Base-by-base conservation (phyloP, 2,113 vertebrate genomes). In the Vanacampus margaritifer region DNA sequence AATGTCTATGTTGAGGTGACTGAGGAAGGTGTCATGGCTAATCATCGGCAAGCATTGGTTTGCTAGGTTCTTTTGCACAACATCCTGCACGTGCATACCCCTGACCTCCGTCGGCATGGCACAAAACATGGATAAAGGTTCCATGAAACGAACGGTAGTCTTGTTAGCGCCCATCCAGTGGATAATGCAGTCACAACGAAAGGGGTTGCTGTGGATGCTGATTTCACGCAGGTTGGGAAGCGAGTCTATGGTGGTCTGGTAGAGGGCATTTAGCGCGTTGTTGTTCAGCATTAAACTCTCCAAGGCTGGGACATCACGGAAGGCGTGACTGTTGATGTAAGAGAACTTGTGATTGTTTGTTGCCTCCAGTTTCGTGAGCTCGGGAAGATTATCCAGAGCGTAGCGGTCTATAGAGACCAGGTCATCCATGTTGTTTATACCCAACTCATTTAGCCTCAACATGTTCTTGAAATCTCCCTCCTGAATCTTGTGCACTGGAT, bases 271-370 rank as follows among this genome's bases (percentile, higher is more conserved):
- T 70, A 99, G 79, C 57, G 96, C 95, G 0, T 98, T 98, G 86
- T 96, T 98, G 88, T 98, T 98, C 8, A 99, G 85, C 97, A 99
- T 98, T 64, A 99, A 71, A 89, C 96, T 99, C 84, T 99, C 97
- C 74, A 99, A 90, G 51, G 96, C 95, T 0, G 97, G 95, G 2
- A 98, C 94, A 5, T 97, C 93, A 17, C 92, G 95, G 84, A 99
- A 99, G 0, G 97, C 95, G 78, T 89, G 87, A 3, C 94, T 93
- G 54, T 95, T 94, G 60, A 99, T 94, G 26, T 92, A 98, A 0
- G 96, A 96, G 48, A 99, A 90, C 82, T 97, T 97, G 10, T 95
- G 96, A 72, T 99, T 99, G 85, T 97, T 98, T 68, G 97, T 98
- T 68, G 97, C 97, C 77, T 99, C 97, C 9, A 99, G 90, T 78